phyloP scores from a whole-genome alignment of 2,113 vertebrate species.

The Limanda limanda region DNA sequence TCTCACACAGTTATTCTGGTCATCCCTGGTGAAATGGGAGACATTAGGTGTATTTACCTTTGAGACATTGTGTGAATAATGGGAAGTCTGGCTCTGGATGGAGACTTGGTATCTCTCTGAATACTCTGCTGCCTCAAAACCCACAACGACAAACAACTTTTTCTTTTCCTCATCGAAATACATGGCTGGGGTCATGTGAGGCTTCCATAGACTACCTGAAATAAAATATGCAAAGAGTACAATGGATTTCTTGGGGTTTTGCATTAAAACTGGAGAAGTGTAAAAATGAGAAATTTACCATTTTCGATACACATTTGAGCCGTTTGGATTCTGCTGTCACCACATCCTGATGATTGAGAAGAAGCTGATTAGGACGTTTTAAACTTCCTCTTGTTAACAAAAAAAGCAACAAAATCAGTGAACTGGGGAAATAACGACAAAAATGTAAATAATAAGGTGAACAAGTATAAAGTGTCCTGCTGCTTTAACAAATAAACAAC shows the following conservation, averaged over 20 bases:
- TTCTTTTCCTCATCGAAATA: constrained; percentile 5
- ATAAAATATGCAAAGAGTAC: not conserved
- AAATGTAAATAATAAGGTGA: too few species aligned
- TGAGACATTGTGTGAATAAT: constrained; percentile 36
- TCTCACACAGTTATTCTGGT: not conserved
- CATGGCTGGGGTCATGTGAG: constrained; percentile 24
- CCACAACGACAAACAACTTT: constrained; percentile 39
- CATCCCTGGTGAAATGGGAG: not conserved
- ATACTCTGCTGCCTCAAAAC: constrained; percentile 66
- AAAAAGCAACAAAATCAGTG: not conserved
- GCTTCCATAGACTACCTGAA: constrained; percentile 79
- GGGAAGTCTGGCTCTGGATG: constrained; percentile 43
- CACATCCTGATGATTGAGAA: constrained; percentile 65
- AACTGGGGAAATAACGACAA: not conserved
- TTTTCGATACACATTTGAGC: constrained; percentile 69
- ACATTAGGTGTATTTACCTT: constrained; percentile 62
- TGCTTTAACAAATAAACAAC: too few species aligned
- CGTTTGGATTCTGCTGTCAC: constrained; percentile 38
- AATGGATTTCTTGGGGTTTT: not conserved
- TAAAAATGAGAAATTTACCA: constrained; percentile 51
- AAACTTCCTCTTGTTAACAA: not conserved
- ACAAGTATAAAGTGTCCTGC: too few species aligned
- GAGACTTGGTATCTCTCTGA: constrained; percentile 75
- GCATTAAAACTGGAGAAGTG: not conserved
- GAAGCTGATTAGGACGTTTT: not conserved